These are phyloP conservation scores for Dicrostonyx torquatus DNA, from an alignment of 2,797 vertebrate species.

Conservation along the genomic window DNA sequence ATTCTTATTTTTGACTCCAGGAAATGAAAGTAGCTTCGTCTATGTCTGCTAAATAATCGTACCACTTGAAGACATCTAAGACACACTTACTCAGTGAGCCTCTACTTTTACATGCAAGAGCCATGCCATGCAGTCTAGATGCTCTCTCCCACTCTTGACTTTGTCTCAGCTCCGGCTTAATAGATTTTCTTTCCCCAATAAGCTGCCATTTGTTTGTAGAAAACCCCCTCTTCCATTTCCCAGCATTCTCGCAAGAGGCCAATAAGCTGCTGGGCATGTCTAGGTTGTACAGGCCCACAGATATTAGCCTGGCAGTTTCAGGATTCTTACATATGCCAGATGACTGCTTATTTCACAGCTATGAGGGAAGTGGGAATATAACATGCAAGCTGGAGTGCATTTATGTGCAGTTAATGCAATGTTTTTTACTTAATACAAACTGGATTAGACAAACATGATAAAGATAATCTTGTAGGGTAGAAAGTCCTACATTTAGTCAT, in stretches of 20 bases:
- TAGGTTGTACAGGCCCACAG: neutral
- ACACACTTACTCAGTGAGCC: neutral
- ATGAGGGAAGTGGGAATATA: neutral
- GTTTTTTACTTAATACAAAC: neutral
- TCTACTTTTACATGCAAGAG: neutral
- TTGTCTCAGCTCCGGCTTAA: neutral
- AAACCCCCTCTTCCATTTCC: neutral
- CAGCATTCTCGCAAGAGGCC: neutral
- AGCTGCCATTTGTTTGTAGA: neutral
- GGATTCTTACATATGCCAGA: neutral
- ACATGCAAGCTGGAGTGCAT: neutral
- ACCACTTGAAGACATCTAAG: neutral
- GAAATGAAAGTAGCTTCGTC: neutral
- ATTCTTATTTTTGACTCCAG: slow-evolving; percentile 6
- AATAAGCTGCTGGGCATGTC: neutral
- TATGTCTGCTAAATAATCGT: neutral
- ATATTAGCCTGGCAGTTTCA: neutral
- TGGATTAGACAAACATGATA: neutral
- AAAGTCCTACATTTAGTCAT: neutral
- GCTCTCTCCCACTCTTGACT: accelerated
- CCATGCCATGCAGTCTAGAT: neutral
- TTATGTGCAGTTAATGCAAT: accelerated
- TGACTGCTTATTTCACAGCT: neutral
- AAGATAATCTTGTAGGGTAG: neutral
- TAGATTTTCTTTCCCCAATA: neutral